Percentiles rank a stretch among this genome's conserved stretches.
Evolutionary conservation across 2,888 invertebrate species (phyloP).

Genomic region (Clostera curtula): DNA sequence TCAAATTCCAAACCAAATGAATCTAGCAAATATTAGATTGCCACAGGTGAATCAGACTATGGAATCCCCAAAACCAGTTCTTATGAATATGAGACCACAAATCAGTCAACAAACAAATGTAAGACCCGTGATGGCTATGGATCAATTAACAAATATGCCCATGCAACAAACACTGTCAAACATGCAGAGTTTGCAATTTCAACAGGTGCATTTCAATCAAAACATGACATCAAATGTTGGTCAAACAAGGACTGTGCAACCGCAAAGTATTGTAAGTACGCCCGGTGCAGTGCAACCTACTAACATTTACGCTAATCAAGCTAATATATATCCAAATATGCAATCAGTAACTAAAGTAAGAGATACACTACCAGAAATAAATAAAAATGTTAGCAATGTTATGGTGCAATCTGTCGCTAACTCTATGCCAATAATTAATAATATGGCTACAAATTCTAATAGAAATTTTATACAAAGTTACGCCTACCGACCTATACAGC

Average conservation of each 20-base stretch:
- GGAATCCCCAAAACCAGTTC: slow-evolving; percentile 20
- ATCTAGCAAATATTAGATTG: slow-evolving; percentile 9
- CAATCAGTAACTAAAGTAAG: slow-evolving; percentile 16
- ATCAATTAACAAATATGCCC: slow-evolving; percentile 13
- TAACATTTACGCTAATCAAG: slow-evolving; percentile 2
- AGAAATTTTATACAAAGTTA: slow-evolving; percentile 28
- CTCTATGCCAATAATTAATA: background rate
- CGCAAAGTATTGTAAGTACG: slow-evolving; percentile 6
- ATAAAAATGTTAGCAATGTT: slow-evolving; percentile 8
- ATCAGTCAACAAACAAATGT: slow-evolving; percentile 19
- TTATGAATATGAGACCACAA: slow-evolving; percentile 21
- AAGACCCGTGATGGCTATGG: slow-evolving; percentile 19
- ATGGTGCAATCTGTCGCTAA: slow-evolving; percentile 8
- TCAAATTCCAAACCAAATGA: slow-evolving; percentile 19
- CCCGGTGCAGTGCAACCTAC: slow-evolving; percentile 6
- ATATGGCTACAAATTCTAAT: slow-evolving; percentile 4
- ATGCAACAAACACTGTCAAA: slow-evolving; percentile 13
- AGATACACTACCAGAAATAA: slow-evolving; percentile 10
- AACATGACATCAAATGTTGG: slow-evolving; percentile 19
- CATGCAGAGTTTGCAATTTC: slow-evolving; percentile 24
- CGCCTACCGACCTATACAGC: slow-evolving; percentile 44
- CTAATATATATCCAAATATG: slow-evolving; percentile 8
- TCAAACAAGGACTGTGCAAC: slow-evolving; percentile 17
- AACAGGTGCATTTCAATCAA: slow-evolving; percentile 19
- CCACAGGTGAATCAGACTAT: slow-evolving; percentile 12